Conservation (phyloP, 2,113 vertebrate species). For the Aviceda subcristata region DNA sequence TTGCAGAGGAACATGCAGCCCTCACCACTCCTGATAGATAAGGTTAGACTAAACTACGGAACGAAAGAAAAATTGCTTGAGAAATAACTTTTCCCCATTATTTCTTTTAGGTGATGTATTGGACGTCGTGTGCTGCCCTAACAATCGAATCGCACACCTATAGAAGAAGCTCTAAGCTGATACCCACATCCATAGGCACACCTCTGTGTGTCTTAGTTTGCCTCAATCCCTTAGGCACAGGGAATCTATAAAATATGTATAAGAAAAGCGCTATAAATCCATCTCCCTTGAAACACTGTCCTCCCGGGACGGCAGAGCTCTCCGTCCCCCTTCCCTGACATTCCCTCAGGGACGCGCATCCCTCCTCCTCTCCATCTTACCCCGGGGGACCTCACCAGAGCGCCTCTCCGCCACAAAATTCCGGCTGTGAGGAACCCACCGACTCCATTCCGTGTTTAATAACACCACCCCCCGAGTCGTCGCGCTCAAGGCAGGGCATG, state of each 20-base stretch:
- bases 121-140: rapidly evolving
- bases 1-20: neutral
- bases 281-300: neutral
- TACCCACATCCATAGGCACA: rapidly evolving
- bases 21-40: too few species aligned
- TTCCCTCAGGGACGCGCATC: neutral
- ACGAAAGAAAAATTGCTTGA: neutral
- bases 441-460: neutral
- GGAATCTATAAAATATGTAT: neutral
- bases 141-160: neutral
- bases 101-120: neutral
- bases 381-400: too few species aligned
- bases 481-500: neutral
- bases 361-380: neutral
- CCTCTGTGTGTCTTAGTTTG: rapidly evolving
- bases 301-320: neutral
- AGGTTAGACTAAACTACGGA: neutral
- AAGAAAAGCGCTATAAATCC: neutral
- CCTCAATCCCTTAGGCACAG: neutral
- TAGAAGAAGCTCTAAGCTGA: neutral
- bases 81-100: neutral
- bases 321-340: neutral
- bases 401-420: neutral
- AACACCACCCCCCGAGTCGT: neutral
- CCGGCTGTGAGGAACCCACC: neutral